Conservation (phyloP, 1,140 invertebrate species). For the Drosophila santomea region DNA sequence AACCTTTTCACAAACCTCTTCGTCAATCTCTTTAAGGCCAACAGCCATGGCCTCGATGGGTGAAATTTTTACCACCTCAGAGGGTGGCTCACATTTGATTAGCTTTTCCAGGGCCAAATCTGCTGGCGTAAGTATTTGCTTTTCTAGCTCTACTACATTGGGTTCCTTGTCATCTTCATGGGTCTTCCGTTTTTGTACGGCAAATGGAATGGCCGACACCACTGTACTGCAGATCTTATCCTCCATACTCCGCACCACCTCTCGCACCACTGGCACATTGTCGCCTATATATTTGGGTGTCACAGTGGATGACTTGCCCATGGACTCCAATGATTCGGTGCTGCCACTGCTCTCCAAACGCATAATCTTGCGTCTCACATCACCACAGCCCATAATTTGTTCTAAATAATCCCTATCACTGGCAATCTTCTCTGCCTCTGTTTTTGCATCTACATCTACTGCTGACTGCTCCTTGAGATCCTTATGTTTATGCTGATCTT, state of each 20-base stretch:
- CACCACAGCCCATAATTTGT: constrained; percentile 74
- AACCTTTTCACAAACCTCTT: constrained; percentile 76
- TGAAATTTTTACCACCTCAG: constrained; percentile 62
- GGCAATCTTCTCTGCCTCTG: constrained; percentile 26
- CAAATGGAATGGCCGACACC: constrained; percentile 70
- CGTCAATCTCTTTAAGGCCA: constrained; percentile 52
- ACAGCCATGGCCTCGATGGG: constrained; percentile 62
- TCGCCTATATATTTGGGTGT: constrained; percentile 64
- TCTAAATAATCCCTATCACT: constrained; percentile 77
- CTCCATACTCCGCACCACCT: constrained; percentile 77
- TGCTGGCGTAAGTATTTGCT: constrained; percentile 67
- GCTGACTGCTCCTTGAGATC: constrained; percentile 22
- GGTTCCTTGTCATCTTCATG: constrained; percentile 33
- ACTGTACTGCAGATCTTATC: constrained; percentile 60
- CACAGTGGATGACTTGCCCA: constrained; percentile 18
- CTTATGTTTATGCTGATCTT: constrained; percentile 2
- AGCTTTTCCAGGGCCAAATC: constrained; percentile 64
- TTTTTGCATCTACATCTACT: constrained; percentile 21
- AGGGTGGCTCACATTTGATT: constrained; percentile 54
- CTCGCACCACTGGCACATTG: constrained; percentile 67
- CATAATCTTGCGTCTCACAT: constrained; percentile 74
- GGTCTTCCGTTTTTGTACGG: constrained; percentile 54
- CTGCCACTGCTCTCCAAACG: constrained; percentile 71
- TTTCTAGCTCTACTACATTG: constrained; percentile 63
- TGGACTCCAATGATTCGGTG: constrained; percentile 56